Conservation (phyloP, 2,888 invertebrate species). For the Pharmacophagus antenor region DNA sequence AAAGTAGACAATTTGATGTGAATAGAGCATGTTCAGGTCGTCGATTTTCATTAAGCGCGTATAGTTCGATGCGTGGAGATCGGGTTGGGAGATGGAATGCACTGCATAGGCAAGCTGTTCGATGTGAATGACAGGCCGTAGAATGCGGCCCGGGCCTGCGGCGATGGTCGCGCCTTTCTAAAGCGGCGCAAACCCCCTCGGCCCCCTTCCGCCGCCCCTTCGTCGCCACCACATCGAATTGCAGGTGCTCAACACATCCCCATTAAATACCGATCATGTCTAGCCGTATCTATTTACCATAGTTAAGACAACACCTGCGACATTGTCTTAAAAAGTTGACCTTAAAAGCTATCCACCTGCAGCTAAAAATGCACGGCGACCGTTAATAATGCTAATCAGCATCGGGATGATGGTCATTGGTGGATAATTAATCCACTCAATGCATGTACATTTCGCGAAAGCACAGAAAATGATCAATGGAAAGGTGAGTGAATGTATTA, state of each 20-base stretch:
- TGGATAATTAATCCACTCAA: slow-evolving; percentile 17
- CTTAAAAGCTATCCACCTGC: slow-evolving; percentile 66
- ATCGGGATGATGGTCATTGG: slow-evolving; percentile 37
- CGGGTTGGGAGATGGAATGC: slow-evolving; percentile 77
- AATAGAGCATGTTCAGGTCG: slow-evolving; percentile 54
- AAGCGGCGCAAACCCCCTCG: slow-evolving; percentile 73
- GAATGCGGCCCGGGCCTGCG: slow-evolving; percentile 80
- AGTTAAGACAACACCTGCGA: slow-evolving; percentile 71
- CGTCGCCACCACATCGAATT: slow-evolving; percentile 57
- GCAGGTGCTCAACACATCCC: slow-evolving; percentile 79
- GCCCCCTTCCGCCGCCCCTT: slow-evolving; percentile 57
- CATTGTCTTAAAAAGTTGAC: slow-evolving; percentile 71
- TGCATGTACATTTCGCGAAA: slow-evolving; percentile 4
- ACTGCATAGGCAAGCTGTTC: slow-evolving; percentile 80
- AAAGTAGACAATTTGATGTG: slow-evolving; percentile 42
- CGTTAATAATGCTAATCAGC: slow-evolving; percentile 55
- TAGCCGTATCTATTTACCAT: slow-evolving; percentile 75
- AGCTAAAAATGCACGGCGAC: slow-evolving; percentile 46
- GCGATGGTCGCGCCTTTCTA: slow-evolving; percentile 81
- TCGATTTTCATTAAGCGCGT: slow-evolving; percentile 45
- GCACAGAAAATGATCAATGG: slow-evolving; percentile 13
- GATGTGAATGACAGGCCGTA: slow-evolving; percentile 81
- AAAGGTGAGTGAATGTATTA: slow-evolving; percentile 19
- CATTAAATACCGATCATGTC: slow-evolving; percentile 79
- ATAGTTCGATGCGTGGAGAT: slow-evolving; percentile 61